Conservation (phyloP, 1,140 invertebrate species). For the Aphaenogaster rudis region DNA sequence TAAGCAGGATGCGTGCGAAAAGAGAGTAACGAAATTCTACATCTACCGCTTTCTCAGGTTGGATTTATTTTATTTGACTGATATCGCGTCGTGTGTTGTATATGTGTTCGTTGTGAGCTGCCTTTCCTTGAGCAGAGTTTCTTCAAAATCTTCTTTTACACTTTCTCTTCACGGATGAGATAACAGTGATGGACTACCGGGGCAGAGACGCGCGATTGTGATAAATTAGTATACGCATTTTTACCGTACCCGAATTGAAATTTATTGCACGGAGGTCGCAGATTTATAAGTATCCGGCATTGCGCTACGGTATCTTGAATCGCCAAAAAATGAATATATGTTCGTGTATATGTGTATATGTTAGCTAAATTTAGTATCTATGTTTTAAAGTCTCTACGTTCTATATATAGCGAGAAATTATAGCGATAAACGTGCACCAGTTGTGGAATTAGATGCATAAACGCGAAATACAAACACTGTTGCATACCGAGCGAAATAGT, state of each 20-base stretch:
- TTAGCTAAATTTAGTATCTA: not conserved
- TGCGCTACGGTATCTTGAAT: slow-evolving; percentile 2
- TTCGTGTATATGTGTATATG: not conserved
- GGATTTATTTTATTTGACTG: slow-evolving; percentile 53
- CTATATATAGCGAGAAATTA: slow-evolving; percentile 22
- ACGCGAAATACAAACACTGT: slow-evolving; percentile 45
- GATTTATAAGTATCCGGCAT: slow-evolving; percentile 47
- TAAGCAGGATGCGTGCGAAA: slow-evolving; percentile 28
- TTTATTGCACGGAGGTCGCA: slow-evolving; percentile 25
- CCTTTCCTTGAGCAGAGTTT: slow-evolving; percentile 38
- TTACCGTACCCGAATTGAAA: slow-evolving; percentile 45
- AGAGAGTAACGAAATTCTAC: slow-evolving; percentile 45
- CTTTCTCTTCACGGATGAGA: slow-evolving; percentile 52
- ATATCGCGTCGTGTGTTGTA: slow-evolving; percentile 13
- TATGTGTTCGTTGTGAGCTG: not conserved
- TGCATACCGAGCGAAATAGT: slow-evolving; percentile 30
- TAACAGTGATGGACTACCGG: slow-evolving; percentile 48
- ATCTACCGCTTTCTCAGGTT: slow-evolving; percentile 12
- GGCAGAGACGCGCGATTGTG: slow-evolving; percentile 39
- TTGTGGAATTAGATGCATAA: slow-evolving; percentile 32
- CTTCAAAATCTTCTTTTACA: slow-evolving; percentile 54
- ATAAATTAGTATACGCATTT: slow-evolving; percentile 52
- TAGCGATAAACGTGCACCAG: slow-evolving; percentile 14
- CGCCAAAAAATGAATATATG: not conserved
- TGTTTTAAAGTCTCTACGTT: not conserved